These are phyloP conservation scores for Drosophila borborema DNA, from an alignment of 2,888 invertebrate species.

Conservation along the genomic window DNA sequence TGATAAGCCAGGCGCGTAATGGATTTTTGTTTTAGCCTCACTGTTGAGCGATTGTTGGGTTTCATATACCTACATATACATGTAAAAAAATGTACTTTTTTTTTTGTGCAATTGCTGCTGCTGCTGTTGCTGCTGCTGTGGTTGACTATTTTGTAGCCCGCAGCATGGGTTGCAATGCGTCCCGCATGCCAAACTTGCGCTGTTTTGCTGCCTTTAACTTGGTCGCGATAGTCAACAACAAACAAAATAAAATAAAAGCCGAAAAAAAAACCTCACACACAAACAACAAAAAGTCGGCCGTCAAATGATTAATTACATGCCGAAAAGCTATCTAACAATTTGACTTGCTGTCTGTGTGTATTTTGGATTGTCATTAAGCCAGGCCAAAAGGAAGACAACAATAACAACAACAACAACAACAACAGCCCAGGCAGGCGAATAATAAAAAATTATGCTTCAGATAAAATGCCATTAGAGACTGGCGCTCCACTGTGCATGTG, in stretches of 20 bases:
- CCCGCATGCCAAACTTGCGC: slow-evolving; percentile 59
- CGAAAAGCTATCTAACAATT: slow-evolving; percentile 81
- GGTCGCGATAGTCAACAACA: slow-evolving; percentile 34
- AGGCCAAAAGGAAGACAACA: slow-evolving; percentile 43
- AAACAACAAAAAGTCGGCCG: slow-evolving; percentile 48
- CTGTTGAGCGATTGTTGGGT: slow-evolving; percentile 18
- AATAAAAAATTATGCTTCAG: slow-evolving; percentile 82
- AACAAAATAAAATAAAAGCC: neutral
- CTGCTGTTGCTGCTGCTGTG: slow-evolving; percentile 21
- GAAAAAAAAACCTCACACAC: slow-evolving; percentile 20
- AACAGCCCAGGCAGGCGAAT: slow-evolving; percentile 48
- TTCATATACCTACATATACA: neutral
- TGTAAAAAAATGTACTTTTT: neutral
- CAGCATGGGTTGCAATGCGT: slow-evolving; percentile 63
- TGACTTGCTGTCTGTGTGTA: slow-evolving; percentile 71
- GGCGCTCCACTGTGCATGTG: slow-evolving; percentile 50
- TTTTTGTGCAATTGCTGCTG: slow-evolving; percentile 29
- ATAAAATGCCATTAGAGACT: slow-evolving; percentile 81
- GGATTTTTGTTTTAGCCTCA: slow-evolving; percentile 54
- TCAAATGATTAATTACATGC: slow-evolving; percentile 79
- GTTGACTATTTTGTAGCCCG: slow-evolving; percentile 55
- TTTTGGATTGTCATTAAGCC: slow-evolving; percentile 78
- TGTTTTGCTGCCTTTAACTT: slow-evolving; percentile 40
- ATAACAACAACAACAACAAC: slow-evolving; percentile 24
- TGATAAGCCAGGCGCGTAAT: slow-evolving; percentile 71